Conservation (phyloP, 2,888 invertebrate species). For the Nomada ruficornis region DNA sequence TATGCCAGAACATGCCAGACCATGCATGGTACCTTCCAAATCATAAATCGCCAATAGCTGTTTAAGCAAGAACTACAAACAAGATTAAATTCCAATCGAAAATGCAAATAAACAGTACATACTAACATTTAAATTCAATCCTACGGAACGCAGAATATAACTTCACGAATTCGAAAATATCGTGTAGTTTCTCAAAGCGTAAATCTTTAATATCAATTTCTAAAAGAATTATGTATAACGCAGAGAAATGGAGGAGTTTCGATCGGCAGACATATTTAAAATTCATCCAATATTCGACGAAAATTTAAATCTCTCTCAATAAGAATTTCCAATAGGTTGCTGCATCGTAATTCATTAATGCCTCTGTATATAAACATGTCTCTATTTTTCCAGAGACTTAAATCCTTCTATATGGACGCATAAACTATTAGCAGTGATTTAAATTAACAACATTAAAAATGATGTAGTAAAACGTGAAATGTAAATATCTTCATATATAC, state of each 20-base stretch:
- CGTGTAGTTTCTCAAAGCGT: background rate
- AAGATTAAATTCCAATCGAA: background rate
- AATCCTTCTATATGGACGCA: background rate
- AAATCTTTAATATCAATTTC: background rate
- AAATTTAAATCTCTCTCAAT: background rate
- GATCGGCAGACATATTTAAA: background rate
- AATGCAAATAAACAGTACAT: background rate
- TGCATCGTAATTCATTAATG: constrained; percentile 5
- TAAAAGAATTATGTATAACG: background rate
- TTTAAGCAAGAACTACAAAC: constrained; percentile 6
- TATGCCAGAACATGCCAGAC: background rate
- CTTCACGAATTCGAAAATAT: background rate
- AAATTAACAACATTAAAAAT: no score
- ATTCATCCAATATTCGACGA: background rate
- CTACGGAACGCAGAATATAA: background rate
- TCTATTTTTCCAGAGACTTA: background rate
- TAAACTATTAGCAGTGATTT: background rate
- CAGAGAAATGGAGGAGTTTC: background rate
- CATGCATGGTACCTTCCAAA: background rate
- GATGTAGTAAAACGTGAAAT: no score
- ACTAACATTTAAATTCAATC: background rate
- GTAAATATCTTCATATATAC: no score
- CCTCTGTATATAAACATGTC: background rate
- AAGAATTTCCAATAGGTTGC: background rate
- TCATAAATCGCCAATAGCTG: background rate